phyloP scores from a whole-genome alignment of 2,113 vertebrate species.

The Notothenia coriiceps region DNA sequence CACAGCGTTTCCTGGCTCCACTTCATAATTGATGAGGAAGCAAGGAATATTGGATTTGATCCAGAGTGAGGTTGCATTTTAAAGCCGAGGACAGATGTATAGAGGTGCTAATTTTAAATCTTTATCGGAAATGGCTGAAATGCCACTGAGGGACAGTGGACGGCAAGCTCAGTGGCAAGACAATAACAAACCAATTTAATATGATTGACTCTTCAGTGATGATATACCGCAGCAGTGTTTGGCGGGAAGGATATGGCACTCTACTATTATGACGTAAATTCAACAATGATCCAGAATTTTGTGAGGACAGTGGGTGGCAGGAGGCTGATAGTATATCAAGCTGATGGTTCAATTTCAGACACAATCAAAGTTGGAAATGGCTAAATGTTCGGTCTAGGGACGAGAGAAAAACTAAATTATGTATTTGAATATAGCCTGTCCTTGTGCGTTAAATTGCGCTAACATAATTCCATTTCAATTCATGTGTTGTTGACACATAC shows the following conservation, averaged over 20 bases:
- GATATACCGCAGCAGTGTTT: background rate
- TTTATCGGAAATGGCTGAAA: constrained; percentile 16
- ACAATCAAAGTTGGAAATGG: background rate
- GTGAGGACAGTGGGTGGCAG: background rate
- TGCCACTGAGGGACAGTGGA: constrained; percentile 11
- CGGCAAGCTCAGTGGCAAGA: constrained; percentile 4
- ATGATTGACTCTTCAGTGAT: constrained; percentile 24
- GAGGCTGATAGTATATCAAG: constrained; percentile 16
- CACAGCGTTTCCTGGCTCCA: constrained; percentile 66
- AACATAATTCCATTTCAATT: background rate
- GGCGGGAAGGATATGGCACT: background rate
- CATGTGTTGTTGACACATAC: background rate
- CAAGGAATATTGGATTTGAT: constrained; percentile 69
- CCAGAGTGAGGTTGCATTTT: constrained; percentile 50
- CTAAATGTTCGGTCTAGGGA: constrained; percentile 1
- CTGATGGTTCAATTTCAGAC: constrained; percentile 3
- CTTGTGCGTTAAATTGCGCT: background rate
- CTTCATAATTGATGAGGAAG: constrained; percentile 78
- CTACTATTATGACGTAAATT: constrained; percentile 20
- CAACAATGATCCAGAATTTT: constrained; percentile 4
- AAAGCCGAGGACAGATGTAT: constrained; percentile 41
- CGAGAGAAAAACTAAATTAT: background rate
- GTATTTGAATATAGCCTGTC: background rate
- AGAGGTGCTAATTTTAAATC: constrained; percentile 40
- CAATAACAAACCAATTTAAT: constrained; percentile 37